Conservation (phyloP, 2,888 invertebrate genomes). For the Eudemis profundana region DNA sequence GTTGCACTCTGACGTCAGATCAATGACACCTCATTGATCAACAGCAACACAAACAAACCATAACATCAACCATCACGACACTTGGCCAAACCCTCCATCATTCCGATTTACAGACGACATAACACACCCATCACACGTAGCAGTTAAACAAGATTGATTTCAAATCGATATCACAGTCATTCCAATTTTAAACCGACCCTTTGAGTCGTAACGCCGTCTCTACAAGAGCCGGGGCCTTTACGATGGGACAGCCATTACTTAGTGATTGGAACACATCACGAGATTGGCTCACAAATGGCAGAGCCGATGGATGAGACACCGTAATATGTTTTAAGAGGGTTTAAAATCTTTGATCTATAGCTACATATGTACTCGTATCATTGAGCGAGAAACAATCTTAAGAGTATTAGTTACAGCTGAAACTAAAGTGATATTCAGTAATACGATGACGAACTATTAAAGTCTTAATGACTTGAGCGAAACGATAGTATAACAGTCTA, state of each 20-base stretch:
- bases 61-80: background rate
- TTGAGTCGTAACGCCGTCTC: conserved; percentile 43
- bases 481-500: conserved; percentile 5
- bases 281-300: conserved; percentile 26
- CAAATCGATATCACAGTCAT: conserved; percentile 28
- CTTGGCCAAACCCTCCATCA: background rate
- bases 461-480: conserved; percentile 1
- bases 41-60: background rate
- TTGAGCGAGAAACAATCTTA: background rate
- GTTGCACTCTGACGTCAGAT: too few relatives aligned
- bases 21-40: background rate
- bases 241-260: conserved; percentile 46
- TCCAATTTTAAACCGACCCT: conserved; percentile 39
- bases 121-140: conserved; percentile 18
- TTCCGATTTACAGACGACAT: conserved; percentile 9
- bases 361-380: background rate
- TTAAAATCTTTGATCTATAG: background rate
- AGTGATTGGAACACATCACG: conserved; percentile 47
- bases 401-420: background rate
- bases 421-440: background rate
- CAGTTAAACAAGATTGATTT: conserved; percentile 32
- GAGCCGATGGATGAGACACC: conserved; percentile 6
- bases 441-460: background rate
- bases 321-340: conserved; percentile 3
- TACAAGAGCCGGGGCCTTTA: conserved; percentile 45